Percentiles rank a stretch among this genome's conserved stretches.
phyloP scores from a whole-genome alignment of 2,888 invertebrate species.

The Nymphalis polychloros region DNA sequence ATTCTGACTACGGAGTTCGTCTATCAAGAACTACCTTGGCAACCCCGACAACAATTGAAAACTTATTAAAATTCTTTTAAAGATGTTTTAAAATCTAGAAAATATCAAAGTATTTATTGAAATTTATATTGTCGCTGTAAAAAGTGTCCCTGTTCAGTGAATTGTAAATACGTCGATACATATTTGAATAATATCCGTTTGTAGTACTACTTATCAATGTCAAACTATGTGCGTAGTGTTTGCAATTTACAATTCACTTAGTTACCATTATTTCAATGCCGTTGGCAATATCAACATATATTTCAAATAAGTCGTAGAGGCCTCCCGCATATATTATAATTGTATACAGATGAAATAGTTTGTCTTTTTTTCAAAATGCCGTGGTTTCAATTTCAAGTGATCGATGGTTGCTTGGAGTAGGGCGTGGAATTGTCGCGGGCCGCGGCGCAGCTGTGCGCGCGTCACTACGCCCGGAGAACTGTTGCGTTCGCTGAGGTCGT shows the following conservation, averaged over 20 bases:
- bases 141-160: constrained; percentile 6
- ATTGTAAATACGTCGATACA: constrained; percentile 11
- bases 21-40: no score
- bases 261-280: constrained; percentile 13
- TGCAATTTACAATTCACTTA: constrained; percentile 16
- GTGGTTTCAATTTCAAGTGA: constrained; percentile 20
- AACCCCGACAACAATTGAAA: no score
- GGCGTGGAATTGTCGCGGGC: constrained; percentile 29
- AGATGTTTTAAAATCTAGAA: background rate
- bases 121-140: background rate
- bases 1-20: no score
- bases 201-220: constrained; percentile 13
- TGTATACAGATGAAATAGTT: background rate
- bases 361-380: background rate
- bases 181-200: constrained; percentile 15
- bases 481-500: constrained; percentile 32
- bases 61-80: no score
- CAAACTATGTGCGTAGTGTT: constrained; percentile 10
- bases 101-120: background rate
- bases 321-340: constrained; percentile 4
- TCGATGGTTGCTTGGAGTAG: constrained; percentile 24
- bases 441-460: constrained; percentile 34
- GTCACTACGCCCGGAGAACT: constrained; percentile 27
- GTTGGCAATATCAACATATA: background rate
- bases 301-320: background rate